Conservation (phyloP, 2,113 vertebrate species). For the Terrapene triunguis region DNA sequence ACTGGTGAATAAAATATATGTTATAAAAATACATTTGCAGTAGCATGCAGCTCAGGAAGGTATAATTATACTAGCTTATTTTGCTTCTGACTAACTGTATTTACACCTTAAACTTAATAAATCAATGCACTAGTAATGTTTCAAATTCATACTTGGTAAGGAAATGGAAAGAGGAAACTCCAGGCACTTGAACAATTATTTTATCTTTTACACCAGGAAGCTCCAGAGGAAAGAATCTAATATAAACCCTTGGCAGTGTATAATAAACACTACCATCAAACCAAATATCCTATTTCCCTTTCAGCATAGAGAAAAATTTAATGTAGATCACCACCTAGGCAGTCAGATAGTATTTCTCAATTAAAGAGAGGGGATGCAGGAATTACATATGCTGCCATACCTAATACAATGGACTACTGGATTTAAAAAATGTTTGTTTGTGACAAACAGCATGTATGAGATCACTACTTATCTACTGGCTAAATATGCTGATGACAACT, state of each 20-base stretch:
- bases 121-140: background rate
- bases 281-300: background rate
- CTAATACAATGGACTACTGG: background rate
- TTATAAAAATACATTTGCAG: background rate
- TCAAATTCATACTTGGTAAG: background rate
- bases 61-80: background rate
- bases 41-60: background rate
- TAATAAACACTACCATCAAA: background rate
- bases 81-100: background rate
- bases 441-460: background rate
- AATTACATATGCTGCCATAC: background rate
- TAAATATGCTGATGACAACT: background rate
- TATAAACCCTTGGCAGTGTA: background rate
- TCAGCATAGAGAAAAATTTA: background rate
- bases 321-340: fast-evolving
- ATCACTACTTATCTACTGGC: background rate
- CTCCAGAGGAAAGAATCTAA: background rate
- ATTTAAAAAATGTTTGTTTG: background rate
- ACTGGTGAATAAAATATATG: background rate
- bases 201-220: background rate
- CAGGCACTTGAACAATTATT: background rate
- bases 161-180: background rate
- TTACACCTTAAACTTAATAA: background rate
- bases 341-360: background rate
- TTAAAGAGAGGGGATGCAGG: background rate